Evolutionary conservation across 2,888 invertebrate genomes (phyloP), one percentile per base, ranked within the genome.

Genomic region (Aproaerema taeniolella): DNA sequence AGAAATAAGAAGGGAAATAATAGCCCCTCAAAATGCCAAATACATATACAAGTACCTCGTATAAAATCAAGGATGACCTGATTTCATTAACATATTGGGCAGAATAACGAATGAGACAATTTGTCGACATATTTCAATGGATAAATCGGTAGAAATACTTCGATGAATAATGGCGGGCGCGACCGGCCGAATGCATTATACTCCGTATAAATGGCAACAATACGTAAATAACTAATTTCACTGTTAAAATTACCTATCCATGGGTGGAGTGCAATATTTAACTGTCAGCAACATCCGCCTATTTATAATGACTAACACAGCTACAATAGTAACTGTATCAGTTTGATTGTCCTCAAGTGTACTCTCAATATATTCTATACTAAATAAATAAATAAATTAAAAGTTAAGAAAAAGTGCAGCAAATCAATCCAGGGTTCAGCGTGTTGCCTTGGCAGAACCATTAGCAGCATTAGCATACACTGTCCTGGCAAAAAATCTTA

Each of bases 161-260:
- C 62, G 55, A 67, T 72, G 62, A 72, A 82, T 77, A 77, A 79
- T 74, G 65, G 69, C 58, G 68, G 81, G 82, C 59, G 75, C 70
- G 79, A 73, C 71, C 61, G 73, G 63, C 26, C 26, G 68, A 63
- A 64, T 73, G 75, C 66, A 80, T 86, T 86, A 85, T 85, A 61
- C 58, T 67, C 66, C 75, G 73, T 78, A 82, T 82, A 85, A 86
- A 86, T 82, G 78, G 74, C 82, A 83, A 81, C 81, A 82, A 81
- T 85, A 86, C 85, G 85, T 86, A 82, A 85, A 82, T 81, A 76
- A 82, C 80, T 85, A 82, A 85, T 86, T 86, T 85, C 77, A 78
- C 79, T 81, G 72, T 81, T 82, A 83, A 83, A 79, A 80, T 80
- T 79, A 85, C 77, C 76, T 75, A 66, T 73, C 64, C 70, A 77